Conservation (phyloP, 2,113 vertebrate species). For the Acanthochromis polyacanthus region DNA sequence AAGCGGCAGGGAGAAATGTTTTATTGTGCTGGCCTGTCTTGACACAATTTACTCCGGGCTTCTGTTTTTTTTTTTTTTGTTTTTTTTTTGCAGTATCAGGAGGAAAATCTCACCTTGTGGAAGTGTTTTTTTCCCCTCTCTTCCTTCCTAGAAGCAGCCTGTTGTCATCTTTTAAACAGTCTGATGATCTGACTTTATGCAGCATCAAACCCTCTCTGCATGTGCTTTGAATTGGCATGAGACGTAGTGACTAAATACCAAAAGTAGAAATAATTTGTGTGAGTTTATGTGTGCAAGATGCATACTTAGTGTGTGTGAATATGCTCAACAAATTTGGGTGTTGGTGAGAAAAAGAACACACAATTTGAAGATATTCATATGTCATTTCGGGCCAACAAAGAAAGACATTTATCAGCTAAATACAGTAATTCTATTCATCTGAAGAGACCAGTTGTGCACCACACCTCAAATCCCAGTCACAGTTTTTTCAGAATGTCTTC, state of each 20-base stretch:
- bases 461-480: background rate
- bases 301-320: background rate
- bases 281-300: background rate
- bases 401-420: background rate
- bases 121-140: conserved; percentile 4
- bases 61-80: conserved; percentile 3
- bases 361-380: too few relatives aligned
- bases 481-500: background rate
- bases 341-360: background rate
- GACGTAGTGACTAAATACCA: conserved; percentile 24
- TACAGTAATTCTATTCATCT: background rate
- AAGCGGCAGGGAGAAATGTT: conserved; percentile 64
- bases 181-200: conserved; percentile 55
- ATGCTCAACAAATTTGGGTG: background rate
- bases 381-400: background rate
- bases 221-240: conserved; percentile 27
- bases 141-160: background rate
- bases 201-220: conserved; percentile 45
- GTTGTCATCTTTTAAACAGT: conserved; percentile 49
- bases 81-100: conserved; percentile 56
- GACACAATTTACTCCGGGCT: conserved; percentile 66
- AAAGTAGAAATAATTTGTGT: conserved; percentile 10
- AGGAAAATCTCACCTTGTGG: conserved; percentile 55
- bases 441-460: background rate
- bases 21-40: conserved; percentile 64